Evolutionary conservation across 2,113 vertebrate genomes (phyloP).

Genomic region (Triplophysa rosa): DNA sequence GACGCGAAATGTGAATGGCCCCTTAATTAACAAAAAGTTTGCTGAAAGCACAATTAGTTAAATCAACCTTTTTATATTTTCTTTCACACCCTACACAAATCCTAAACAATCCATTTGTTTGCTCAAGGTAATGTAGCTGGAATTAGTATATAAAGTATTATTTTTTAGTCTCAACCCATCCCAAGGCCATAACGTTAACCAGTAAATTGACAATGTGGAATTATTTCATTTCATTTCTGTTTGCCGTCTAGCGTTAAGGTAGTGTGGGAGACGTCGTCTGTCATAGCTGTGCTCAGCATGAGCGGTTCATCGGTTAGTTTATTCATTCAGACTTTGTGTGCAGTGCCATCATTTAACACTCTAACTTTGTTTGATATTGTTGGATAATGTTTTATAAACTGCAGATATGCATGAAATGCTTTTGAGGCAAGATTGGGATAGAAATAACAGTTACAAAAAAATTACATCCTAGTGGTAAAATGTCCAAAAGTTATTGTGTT

Average conservation of each 20-base stretch:
- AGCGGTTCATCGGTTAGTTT: background rate
- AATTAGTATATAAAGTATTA: no score
- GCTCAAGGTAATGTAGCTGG: no score
- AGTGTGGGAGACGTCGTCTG: background rate
- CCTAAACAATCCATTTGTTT: no score
- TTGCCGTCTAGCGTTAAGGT: background rate
- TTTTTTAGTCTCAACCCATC: background rate
- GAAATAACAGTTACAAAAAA: slow-evolving; percentile 37
- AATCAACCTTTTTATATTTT: no score
- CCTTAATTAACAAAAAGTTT: no score
- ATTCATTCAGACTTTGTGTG: slow-evolving; percentile 30
- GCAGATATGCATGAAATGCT: slow-evolving; percentile 36
- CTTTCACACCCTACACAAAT: no score
- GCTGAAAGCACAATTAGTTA: no score
- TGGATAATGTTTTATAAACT: slow-evolving; percentile 50
- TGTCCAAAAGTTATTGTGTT: slow-evolving; percentile 22
- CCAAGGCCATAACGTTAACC: background rate
- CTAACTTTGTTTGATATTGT: slow-evolving; percentile 45
- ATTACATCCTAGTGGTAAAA: slow-evolving; percentile 38
- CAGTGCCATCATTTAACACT: slow-evolving; percentile 42
- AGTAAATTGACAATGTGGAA: background rate
- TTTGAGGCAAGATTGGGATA: slow-evolving; percentile 27
- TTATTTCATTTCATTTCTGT: background rate
- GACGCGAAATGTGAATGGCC: no score
- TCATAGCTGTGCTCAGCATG: background rate